Percentiles rank a stretch among this genome's conserved stretches.
phyloP scores from a whole-genome alignment of 2,797 vertebrate species.

The Sphenodon punctatus region DNA sequence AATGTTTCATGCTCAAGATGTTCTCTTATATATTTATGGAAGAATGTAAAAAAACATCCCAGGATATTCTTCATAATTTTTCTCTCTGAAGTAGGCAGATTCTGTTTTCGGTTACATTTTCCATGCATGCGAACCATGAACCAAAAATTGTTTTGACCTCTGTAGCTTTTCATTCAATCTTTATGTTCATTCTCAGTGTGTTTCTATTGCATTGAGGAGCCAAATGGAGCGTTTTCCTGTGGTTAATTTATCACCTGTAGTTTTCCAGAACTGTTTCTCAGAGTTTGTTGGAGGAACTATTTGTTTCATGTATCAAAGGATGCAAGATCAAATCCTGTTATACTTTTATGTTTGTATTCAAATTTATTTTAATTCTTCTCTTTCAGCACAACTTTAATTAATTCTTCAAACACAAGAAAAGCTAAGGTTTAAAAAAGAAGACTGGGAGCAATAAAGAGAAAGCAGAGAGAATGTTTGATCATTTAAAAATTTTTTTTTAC shows the following conservation, averaged over 20 bases:
- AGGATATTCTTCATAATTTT: neutral
- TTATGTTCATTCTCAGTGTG: constrained; percentile 48
- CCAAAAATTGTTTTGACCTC: constrained; percentile 42
- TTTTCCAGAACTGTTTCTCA: constrained; percentile 59
- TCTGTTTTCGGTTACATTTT: constrained; percentile 7
- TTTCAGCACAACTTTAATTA: constrained; percentile 45
- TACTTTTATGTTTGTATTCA: constrained; percentile 28
- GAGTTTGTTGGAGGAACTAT: constrained; percentile 45
- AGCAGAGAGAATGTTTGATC: neutral
- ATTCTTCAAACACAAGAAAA: constrained; percentile 16
- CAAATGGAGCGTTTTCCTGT: constrained; percentile 56
- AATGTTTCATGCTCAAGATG: no score
- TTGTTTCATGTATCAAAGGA: constrained; percentile 66
- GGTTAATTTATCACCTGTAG: constrained; percentile 67
- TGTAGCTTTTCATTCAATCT: constrained; percentile 22
- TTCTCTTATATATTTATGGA: neutral
- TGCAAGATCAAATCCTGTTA: constrained; percentile 70
- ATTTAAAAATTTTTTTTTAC: no score
- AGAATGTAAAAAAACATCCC: neutral
- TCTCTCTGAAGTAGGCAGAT: constrained; percentile 17
- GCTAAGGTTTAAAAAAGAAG: neutral
- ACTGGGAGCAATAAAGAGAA: neutral
- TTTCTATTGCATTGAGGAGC: constrained; percentile 41
- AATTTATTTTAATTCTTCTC: constrained; percentile 48
- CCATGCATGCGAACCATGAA: constrained; percentile 28